These are phyloP conservation scores for Hippoglossus stenolepis DNA, from an alignment of 2,113 vertebrate genomes.

Conservation along the genomic window DNA sequence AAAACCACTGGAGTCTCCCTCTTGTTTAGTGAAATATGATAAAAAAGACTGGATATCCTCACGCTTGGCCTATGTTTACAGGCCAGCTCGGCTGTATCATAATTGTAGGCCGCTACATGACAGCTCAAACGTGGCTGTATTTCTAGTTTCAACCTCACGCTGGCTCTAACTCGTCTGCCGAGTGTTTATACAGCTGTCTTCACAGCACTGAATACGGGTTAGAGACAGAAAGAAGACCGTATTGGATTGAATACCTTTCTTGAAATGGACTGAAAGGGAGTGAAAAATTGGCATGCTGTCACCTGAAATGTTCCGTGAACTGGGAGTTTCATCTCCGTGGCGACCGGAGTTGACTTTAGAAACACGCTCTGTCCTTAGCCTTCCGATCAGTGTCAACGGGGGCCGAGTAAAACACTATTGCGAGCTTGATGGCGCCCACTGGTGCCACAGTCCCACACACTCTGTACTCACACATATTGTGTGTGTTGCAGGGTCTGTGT, in stretches of 20 bases:
- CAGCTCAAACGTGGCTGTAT: neutral
- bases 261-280: conserved; percentile 25
- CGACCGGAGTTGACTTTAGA: neutral
- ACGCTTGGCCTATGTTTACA: conserved; percentile 20
- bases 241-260: conserved; percentile 20
- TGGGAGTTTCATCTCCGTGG: conserved; percentile 1
- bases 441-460: conserved; percentile 22
- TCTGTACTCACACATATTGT: neutral
- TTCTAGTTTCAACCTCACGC: conserved; percentile 29
- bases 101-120: conserved; percentile 14
- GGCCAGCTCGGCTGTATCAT: neutral
- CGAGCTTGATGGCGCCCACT: neutral
- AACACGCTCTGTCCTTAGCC: conserved; percentile 17
- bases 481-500: conserved; percentile 9
- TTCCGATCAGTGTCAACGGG: neutral
- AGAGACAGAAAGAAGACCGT: conserved; percentile 10
- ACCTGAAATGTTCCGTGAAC: conserved; percentile 32
- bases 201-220: conserved; percentile 22
- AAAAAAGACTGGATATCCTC: conserved; percentile 1
- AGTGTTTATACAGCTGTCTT: conserved; percentile 49
- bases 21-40: conserved; percentile 15
- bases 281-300: conserved; percentile 30
- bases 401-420: conserved; percentile 14
- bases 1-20: neutral
- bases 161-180: conserved; percentile 13